Evolutionary conservation across 2,888 invertebrate species (phyloP).

Genomic region (Drosophila stalkeri): DNA sequence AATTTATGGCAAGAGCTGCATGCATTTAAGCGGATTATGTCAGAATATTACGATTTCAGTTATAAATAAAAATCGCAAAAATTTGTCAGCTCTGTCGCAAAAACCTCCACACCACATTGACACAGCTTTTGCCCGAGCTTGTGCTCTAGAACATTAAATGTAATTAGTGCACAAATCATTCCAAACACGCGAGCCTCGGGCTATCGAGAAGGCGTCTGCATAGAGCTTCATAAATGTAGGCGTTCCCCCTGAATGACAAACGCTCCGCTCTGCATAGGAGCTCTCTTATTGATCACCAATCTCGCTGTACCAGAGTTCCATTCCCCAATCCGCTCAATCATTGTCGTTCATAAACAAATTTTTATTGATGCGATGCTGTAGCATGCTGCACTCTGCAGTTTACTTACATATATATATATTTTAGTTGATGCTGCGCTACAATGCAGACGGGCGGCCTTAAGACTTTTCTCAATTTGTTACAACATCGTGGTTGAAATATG

Average conservation of each 20-base stretch:
- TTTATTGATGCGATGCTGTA: constrained; percentile 40
- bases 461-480: no score
- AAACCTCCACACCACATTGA: constrained; percentile 42
- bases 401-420: background rate
- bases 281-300: constrained; percentile 29
- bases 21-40: constrained; percentile 77
- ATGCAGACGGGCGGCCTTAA: background rate
- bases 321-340: constrained; percentile 67
- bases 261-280: constrained; percentile 1
- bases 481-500: no score
- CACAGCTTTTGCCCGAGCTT: background rate
- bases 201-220: constrained; percentile 37
- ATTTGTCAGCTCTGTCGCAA: constrained; percentile 71
- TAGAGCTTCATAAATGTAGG: constrained; percentile 36
- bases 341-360: constrained; percentile 68
- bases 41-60: constrained; percentile 61
- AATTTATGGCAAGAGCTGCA: constrained; percentile 75
- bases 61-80: constrained; percentile 64
- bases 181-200: constrained; percentile 13
- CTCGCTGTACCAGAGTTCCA: constrained; percentile 38
- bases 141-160: constrained; percentile 43
- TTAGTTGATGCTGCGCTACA: no score
- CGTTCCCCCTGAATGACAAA: constrained; percentile 38
- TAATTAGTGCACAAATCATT: constrained; percentile 66
- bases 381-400: background rate